Evolutionary conservation across 2,113 vertebrate species (phyloP).

Genomic region (Smithornis capensis): DNA sequence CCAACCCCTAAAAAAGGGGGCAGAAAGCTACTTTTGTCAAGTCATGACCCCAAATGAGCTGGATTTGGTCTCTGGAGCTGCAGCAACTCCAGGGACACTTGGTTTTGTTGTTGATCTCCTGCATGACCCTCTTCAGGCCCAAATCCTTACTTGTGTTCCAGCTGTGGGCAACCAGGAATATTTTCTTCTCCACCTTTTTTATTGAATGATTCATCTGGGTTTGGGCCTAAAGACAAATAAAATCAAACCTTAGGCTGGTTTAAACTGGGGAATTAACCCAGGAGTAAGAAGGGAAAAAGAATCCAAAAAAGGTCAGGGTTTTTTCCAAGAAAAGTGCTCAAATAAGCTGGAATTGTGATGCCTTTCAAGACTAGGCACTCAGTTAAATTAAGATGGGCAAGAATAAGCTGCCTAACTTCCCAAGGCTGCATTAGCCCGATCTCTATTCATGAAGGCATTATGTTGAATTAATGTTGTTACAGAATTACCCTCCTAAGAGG

Average conservation of each 20-base stretch:
- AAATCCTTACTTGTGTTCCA: background rate
- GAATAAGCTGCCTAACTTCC: slow-evolving; percentile 55
- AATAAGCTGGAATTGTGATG: background rate
- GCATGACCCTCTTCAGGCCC: background rate
- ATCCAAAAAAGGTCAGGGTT: background rate
- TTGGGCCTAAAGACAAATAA: background rate
- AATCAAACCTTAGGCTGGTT: background rate
- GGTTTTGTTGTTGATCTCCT: background rate
- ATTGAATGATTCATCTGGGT: background rate
- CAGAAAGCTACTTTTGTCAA: background rate
- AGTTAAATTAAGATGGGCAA: slow-evolving; percentile 54
- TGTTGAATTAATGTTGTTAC: slow-evolving; percentile 45
- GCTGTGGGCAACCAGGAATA: background rate
- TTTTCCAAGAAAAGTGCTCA: background rate
- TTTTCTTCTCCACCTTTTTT: background rate
- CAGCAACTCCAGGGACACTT: background rate
- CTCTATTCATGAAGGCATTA: slow-evolving; percentile 57
- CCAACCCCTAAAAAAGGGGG: background rate
- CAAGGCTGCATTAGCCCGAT: slow-evolving; percentile 29
- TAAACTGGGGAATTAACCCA: background rate
- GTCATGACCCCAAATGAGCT: background rate
- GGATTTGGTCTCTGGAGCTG: background rate
- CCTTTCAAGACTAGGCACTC: background rate
- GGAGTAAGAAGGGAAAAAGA: background rate
- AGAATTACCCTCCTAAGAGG: slow-evolving; percentile 62